phyloP scores from a whole-genome alignment of 2,113 vertebrate genomes.

The Vidua chalybeata region DNA sequence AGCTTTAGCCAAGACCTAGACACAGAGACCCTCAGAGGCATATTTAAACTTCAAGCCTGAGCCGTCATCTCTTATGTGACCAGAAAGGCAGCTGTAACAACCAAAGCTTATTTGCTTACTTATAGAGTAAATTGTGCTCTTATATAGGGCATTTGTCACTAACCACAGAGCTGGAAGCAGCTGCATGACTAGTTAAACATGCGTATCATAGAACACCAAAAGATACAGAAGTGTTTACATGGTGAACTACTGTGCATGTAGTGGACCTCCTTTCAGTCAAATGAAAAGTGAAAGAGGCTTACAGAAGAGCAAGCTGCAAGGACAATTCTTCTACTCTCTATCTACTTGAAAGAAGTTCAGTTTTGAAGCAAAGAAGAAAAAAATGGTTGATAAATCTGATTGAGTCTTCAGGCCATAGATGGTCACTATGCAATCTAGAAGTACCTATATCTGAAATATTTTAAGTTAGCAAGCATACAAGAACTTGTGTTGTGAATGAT shows the following conservation, averaged over 20 bases:
- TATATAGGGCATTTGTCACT: background rate
- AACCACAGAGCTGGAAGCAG: background rate
- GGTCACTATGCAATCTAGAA: background rate
- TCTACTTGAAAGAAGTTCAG: background rate
- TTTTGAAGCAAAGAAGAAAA: background rate
- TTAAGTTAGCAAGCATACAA: background rate
- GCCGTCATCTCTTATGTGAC: background rate
- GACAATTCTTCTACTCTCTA: background rate
- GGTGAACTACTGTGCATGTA: background rate
- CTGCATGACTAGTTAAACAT: fast-evolving
- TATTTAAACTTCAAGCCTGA: background rate
- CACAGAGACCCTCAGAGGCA: background rate
- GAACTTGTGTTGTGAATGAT: background rate
- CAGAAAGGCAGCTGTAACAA: background rate
- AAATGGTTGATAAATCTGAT: background rate
- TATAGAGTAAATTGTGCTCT: background rate
- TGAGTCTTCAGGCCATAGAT: background rate
- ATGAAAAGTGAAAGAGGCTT: background rate
- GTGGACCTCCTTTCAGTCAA: background rate
- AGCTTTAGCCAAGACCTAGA: background rate
- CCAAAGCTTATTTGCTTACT: background rate
- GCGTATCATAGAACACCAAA: background rate
- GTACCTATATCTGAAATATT: background rate
- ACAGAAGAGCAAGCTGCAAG: fast-evolving
- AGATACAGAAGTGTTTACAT: background rate